These are phyloP conservation scores for Zaprionus taronus DNA, from an alignment of 1,140 invertebrate species.

Conservation along the genomic window DNA sequence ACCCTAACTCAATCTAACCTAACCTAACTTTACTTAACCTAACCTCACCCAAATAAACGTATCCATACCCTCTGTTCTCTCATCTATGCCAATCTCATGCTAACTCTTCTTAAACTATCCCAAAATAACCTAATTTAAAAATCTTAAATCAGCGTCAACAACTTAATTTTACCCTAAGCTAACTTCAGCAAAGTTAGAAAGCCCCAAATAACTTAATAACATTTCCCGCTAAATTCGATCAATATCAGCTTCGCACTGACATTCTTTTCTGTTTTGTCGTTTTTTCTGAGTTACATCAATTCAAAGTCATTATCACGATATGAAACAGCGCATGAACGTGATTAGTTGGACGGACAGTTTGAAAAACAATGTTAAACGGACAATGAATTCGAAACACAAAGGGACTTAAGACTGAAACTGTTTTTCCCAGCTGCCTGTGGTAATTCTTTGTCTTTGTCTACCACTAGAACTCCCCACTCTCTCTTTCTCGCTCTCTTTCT, in stretches of 20 bases:
- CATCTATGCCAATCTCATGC: neutral
- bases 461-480: neutral
- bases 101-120: neutral
- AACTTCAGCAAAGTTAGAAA: neutral
- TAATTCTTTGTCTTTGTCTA: constrained; percentile 28
- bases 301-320: constrained; percentile 20
- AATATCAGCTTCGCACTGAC: neutral
- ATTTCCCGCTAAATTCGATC: neutral
- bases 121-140: neutral
- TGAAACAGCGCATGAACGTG: constrained; percentile 15
- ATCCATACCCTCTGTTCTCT: neutral
- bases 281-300: neutral
- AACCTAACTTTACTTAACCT: neutral
- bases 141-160: neutral
- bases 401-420: constrained; percentile 12
- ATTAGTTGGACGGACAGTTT: constrained; percentile 29
- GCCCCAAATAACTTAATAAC: neutral
- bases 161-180: neutral
- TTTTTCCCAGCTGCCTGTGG: constrained; percentile 15
- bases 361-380: constrained; percentile 15
- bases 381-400: constrained; percentile 6
- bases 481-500: neutral
- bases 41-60: too few species aligned
- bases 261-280: neutral
- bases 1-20: too few species aligned